Evolutionary conservation across 2,113 vertebrate genomes (phyloP), one percentile per base, ranked within the genome.

Genomic region (Ageneiosus marmoratus): DNA sequence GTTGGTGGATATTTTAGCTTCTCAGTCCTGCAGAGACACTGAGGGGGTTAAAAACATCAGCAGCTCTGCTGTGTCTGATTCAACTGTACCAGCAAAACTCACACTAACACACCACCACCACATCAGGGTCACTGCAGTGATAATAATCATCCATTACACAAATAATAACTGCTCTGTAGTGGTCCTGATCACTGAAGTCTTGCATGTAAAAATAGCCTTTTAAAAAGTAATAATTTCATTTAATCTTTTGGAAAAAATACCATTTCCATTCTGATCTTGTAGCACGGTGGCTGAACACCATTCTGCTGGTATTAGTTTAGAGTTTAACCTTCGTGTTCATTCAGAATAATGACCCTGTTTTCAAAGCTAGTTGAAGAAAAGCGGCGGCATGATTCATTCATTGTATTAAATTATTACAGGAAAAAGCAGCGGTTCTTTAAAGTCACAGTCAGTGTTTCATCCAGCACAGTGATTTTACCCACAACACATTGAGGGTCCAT

Each of bases 251-350:
- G 20, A 62, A 32, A 44, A 24, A 22, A 69, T 5, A 12, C 11
- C 22, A 44, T 44, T 22, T 44, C 20, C 4, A 37, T 67, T 37
- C 16, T 69, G 20, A 10, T 70, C 22, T 13, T 15, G 20, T 24
- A 1, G 20, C 34, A n/a, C 3, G 1, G 20, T 44, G 9, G 37
- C 22, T 44, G 22, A 70, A 24, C 65, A 4, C 3, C 20, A 12
- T 44, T 12, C 2, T 24, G 5, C 72, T 73, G 24, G 50, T 89
- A 79, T 83, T 88, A 76, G 85, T 82, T 84, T 73, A 82, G 85
- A 87, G 41, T n/a, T 84, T 5, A 67, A 84, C 63, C 37, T 46
- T 55, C 29, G 15, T 5, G 16, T 69, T 53, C 18, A 22, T 29
- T 60, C 27, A 69, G 70, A 51, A 72, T 80, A 53, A 70, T 70